Percentiles rank a stretch among this genome's conserved stretches.
Evolutionary conservation across 1,140 invertebrate species (phyloP).

Genomic region (Drosophila seguyi): DNA sequence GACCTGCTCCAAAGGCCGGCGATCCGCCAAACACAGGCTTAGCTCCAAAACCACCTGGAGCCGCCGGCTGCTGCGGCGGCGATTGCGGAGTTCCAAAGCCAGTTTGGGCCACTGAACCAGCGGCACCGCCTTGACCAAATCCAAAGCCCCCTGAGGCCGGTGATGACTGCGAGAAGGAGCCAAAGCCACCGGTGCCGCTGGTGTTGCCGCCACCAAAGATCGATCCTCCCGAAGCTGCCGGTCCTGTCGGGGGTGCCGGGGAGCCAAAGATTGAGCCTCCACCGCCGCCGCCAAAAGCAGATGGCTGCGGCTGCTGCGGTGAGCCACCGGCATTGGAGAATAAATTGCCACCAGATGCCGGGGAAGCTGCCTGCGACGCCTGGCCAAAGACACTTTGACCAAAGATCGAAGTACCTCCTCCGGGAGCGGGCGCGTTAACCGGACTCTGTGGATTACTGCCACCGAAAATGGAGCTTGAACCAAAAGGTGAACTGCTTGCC

Average conservation of each 20-base stretch:
- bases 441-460: slow-evolving; percentile 44
- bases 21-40: slow-evolving; percentile 77
- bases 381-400: slow-evolving; percentile 69
- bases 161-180: slow-evolving; percentile 78
- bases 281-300: slow-evolving; percentile 48
- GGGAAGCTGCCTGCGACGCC: slow-evolving; percentile 25
- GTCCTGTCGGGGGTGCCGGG: slow-evolving; percentile 28
- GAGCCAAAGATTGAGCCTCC: slow-evolving; percentile 67
- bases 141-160: slow-evolving; percentile 54
- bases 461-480: slow-evolving; percentile 66
- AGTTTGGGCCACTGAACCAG: slow-evolving; percentile 67
- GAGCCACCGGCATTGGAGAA: slow-evolving; percentile 52
- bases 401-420: slow-evolving; percentile 57
- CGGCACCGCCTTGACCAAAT: slow-evolving; percentile 56
- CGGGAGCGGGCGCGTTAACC: slow-evolving; percentile 29
- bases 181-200: slow-evolving; percentile 63
- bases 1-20: slow-evolving; percentile 85
- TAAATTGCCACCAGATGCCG: slow-evolving; percentile 55
- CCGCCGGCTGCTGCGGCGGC: slow-evolving; percentile 53
- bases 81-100: slow-evolving; percentile 85
- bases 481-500: slow-evolving; percentile 41
- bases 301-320: slow-evolving; percentile 34
- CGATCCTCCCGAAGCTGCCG: slow-evolving; percentile 60
- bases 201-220: slow-evolving; percentile 74
- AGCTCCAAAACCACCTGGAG: slow-evolving; percentile 59